Base-by-base conservation (phyloP, 2,888 invertebrate genomes). In the Dasypolia templi region DNA sequence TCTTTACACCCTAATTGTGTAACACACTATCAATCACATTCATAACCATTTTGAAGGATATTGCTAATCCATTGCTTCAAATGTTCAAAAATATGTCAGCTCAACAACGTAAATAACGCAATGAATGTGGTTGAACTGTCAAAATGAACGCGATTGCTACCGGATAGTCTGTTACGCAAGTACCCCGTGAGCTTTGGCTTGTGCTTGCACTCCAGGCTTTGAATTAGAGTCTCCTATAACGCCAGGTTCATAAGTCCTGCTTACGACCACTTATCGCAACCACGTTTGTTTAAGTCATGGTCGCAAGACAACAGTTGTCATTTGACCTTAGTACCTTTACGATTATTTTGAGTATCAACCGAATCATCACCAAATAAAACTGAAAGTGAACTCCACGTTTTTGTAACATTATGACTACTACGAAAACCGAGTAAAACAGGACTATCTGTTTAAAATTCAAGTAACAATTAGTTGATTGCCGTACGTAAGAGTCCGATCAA, bases 401-500 rank as follows among this genome's bases (percentile, higher is more conserved):
- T 29, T 26, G n/a, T 49, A 80, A 65, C 51, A 55, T 46, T 79
- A 32, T 44, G 44, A 19, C 26, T 44, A 17, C 32, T 12, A 7
- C 56, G 5, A 26, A 79, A 78, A 35, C 5, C 22, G n/a, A 55
- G 72, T 65, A 78, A 62, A 66, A 26, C 56, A 61, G 51, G 53
- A 68, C 49, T 62, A 71, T 71, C 72, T 86, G 72, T 71, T 78
- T 75, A 68, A 79, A 81, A 77, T 81, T 69, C 75, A 74, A 76
- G 73, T 77, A 86, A 79, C 72, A 86, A 87, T 87, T 87, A 85
- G 67, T 71, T 82, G 77, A 78, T 81, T 82, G 75, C 77, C 29
- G 59, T 61, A 79, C 82, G 88, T 80, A 88, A 87, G 81, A 80
- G 74, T 82, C 70, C 81, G 83, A 87, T 88, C 80, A 86, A 83